These are phyloP conservation scores for Lepus timidus DNA, from an alignment of 2,113 vertebrate species.

Conservation along the genomic window DNA sequence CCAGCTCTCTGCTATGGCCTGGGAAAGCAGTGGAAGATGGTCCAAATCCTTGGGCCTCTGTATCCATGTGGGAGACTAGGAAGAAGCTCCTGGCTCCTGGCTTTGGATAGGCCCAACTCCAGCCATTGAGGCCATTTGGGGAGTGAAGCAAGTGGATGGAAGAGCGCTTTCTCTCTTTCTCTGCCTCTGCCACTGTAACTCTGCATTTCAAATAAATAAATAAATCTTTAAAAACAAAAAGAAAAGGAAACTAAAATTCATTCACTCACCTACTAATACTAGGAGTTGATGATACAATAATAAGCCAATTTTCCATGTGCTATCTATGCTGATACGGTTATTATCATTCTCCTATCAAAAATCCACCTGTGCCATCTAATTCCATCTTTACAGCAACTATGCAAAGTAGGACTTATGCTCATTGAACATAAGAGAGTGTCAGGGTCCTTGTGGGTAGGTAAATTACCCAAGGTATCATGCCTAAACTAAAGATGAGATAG, in stretches of 20 bases:
- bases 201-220: no score
- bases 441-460: background rate
- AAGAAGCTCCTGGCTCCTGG: no score
- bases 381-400: background rate
- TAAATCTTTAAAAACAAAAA: no score
- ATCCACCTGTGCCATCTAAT: background rate
- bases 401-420: background rate
- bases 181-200: no score
- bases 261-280: background rate
- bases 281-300: background rate
- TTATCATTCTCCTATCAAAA: background rate
- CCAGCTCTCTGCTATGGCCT: no score
- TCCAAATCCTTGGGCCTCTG: no score
- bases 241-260: background rate
- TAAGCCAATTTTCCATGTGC: background rate
- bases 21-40: no score
- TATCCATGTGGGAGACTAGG: no score
- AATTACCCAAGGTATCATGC: background rate
- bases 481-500: background rate
- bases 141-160: no score
- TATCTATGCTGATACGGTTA: background rate
- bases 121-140: no score
- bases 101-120: no score
- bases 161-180: no score
- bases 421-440: background rate